phyloP scores from a whole-genome alignment of 2,113 vertebrate genomes.

The Corythoichthys haematopterus region DNA sequence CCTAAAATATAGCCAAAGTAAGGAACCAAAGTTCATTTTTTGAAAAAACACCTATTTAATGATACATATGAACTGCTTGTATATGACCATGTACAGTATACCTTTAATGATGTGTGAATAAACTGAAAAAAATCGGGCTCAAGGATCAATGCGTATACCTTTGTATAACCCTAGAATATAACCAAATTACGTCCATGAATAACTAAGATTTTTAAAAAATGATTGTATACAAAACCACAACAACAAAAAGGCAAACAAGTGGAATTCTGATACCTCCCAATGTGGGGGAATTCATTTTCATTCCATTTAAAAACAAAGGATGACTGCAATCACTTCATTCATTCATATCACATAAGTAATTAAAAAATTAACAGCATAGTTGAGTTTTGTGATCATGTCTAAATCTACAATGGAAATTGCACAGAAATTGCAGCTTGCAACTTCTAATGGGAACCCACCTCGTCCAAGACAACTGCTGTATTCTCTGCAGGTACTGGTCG shows the following conservation, averaged over 20 bases:
- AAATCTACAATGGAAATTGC: too few relatives aligned
- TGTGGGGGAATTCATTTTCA: slow-evolving; percentile 17
- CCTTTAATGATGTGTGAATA: too few relatives aligned
- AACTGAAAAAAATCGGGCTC: too few relatives aligned
- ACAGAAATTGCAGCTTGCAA: not conserved
- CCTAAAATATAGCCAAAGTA: slow-evolving; percentile 25
- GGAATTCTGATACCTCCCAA: slow-evolving; percentile 13
- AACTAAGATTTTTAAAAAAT: too few relatives aligned
- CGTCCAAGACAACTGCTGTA: slow-evolving; percentile 76
- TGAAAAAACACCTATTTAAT: slow-evolving; percentile 12
- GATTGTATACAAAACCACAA: too few relatives aligned
- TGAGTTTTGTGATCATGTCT: not conserved
- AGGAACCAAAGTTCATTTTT: slow-evolving; percentile 38
- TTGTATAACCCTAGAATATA: too few relatives aligned
- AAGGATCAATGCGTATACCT: too few relatives aligned
- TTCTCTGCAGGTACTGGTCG: slow-evolving; percentile 80
- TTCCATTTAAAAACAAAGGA: slow-evolving; percentile 16
- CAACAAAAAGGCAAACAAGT: slow-evolving; percentile 14
- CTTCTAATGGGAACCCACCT: slow-evolving; percentile 69
- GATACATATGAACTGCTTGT: too few relatives aligned
- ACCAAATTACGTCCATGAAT: too few relatives aligned
- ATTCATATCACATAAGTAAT: not conserved
- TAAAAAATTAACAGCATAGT: not conserved
- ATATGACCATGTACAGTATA: too few relatives aligned
- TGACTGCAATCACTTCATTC: slow-evolving; percentile 1